Percentiles rank a stretch among this genome's conserved stretches.
Evolutionary conservation across 2,888 invertebrate genomes (phyloP).

Genomic region (Herminia tarsipennalis): DNA sequence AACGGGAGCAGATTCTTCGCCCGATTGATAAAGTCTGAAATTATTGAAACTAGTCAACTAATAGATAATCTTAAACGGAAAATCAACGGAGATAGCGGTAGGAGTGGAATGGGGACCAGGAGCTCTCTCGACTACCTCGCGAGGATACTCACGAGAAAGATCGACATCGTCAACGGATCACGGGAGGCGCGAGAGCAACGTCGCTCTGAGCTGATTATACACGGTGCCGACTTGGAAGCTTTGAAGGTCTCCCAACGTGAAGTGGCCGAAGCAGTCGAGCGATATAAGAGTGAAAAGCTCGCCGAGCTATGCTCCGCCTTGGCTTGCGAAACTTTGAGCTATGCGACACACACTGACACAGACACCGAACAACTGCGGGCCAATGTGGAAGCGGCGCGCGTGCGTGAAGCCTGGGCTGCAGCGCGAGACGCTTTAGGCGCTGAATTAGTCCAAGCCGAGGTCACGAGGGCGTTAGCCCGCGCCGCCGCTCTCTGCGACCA

Average conservation of each 20-base stretch:
- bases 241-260: conserved; percentile 86
- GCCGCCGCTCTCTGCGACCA: conserved; percentile 89
- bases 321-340: conserved; percentile 89
- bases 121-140: conserved; percentile 89
- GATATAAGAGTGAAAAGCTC: conserved; percentile 89
- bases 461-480: conserved; percentile 89
- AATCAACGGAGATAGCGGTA: conserved; percentile 83
- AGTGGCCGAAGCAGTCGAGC: conserved; percentile 86
- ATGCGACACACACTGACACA: conserved; percentile 76
- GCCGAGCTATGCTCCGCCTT: conserved; percentile 89
- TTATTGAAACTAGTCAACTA: conserved; percentile 91
- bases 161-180: conserved; percentile 75
- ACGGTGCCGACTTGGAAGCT: conserved; percentile 81
- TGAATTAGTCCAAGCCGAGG: conserved; percentile 91
- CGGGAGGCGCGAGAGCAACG: conserved; percentile 57
- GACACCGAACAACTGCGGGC: conserved; percentile 70
- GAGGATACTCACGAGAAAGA: conserved; percentile 90
- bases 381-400: conserved; percentile 87
- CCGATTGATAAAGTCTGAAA: conserved; percentile 88
- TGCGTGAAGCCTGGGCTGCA: conserved; percentile 90
- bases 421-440: conserved; percentile 91
- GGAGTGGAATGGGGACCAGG: conserved; percentile 67
- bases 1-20: conserved; percentile 86
- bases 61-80: conserved; percentile 90
- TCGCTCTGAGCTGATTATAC: conserved; percentile 67